These are phyloP conservation scores for Xylocampa areola DNA, from an alignment of 2,888 invertebrate species.

Conservation along the genomic window DNA sequence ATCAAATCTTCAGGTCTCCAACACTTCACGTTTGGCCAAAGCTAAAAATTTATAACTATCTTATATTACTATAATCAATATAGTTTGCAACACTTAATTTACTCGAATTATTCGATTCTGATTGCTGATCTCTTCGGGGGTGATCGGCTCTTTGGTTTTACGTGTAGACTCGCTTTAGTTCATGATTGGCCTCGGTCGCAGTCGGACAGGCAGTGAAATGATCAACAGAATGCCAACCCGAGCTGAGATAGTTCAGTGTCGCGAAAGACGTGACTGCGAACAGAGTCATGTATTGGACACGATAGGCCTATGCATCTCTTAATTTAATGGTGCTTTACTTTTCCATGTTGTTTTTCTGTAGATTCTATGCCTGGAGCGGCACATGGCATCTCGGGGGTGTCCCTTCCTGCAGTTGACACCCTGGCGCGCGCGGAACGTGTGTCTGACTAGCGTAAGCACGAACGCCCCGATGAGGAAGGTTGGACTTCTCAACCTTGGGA, in stretches of 20 bases:
- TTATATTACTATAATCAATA: too few species aligned
- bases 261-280: constrained; percentile 1
- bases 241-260: background rate
- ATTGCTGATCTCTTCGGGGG: background rate
- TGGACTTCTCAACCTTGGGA: constrained; percentile 95
- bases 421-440: constrained; percentile 72
- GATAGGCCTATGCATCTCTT: background rate
- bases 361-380: constrained; percentile 79
- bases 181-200: constrained; percentile 17
- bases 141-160: background rate
- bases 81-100: too few species aligned
- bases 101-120: too few species aligned
- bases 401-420: constrained; percentile 69
- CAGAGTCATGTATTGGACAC: constrained; percentile 18
- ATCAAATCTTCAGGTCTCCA: too few species aligned
- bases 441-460: constrained; percentile 60
- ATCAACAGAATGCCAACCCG: constrained; percentile 33
- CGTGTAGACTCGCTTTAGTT: constrained; percentile 33
- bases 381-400: constrained; percentile 82
- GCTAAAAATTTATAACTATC: too few species aligned
- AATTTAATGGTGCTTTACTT: background rate
- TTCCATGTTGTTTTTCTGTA: constrained; percentile 47
- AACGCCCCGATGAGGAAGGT: constrained; percentile 87
- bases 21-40: too few species aligned
- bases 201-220: constrained; percentile 16